Evolutionary conservation across 2,797 vertebrate species (phyloP), one percentile per base, ranked within the genome.

Genomic region (Babyrousa celebensis): DNA sequence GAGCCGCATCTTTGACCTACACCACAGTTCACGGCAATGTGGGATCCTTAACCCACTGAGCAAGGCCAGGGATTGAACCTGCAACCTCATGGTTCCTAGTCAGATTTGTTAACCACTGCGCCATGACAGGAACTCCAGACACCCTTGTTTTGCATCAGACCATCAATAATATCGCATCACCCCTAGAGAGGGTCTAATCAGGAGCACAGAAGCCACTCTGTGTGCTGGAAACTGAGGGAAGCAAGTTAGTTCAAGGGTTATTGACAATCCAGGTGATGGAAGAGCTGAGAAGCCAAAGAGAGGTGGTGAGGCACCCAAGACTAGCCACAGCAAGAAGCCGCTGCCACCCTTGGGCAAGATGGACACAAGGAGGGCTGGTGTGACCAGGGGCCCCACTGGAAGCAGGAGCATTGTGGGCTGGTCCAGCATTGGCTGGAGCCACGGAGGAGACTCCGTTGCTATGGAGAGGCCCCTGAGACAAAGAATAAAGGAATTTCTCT

Each of bases 131-230:
- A 36, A 36, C 36, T 36, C 36, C 14, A 56, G 87, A 74, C 29
- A 10, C 18, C 48, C 48, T 8, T 3, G 20, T 32, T 62, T 21
- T 32, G 79, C 25, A 4, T 77, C 16, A 1, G 0, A 0, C 23
- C 36, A 12, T 3, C 0, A 0, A 12, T 36, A 5, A 0, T 0
- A 17, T 0, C 9, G 29, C 8, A 23, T 68, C 1, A 0, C 32
- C 40, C 1, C 5, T 10, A 1, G 36, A 20, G 78, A 60, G 86
- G 58, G 79, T 71, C 70, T 43, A 32, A 8, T 6, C 9, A 16
- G 48, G 54, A 54, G 63, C 48, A 58, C 16, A 32, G 74, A 71
- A 20, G 23, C 32, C 11, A 2, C 48, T 27, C 0, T 16, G 60
- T 32, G 54, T 18, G 1, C 3, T 17, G 40, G 86, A 85, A 56